phyloP scores from a whole-genome alignment of 2,888 invertebrate genomes.

The Hemaris fuciformis region DNA sequence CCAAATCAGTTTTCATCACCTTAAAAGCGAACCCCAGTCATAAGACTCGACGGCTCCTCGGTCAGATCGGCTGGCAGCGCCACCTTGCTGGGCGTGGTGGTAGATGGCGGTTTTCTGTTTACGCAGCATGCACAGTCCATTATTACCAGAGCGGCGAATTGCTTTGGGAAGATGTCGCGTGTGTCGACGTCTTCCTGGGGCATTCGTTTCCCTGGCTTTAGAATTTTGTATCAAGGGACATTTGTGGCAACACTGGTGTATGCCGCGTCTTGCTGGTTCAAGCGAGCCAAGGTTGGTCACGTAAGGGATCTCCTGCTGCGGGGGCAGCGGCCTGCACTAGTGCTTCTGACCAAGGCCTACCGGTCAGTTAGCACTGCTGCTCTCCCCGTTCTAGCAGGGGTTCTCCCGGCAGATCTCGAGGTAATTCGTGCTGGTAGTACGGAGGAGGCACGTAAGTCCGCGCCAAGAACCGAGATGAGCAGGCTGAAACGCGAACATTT shows the following conservation, averaged over 20 bases:
- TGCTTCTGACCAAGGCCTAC: background rate
- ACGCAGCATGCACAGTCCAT: no score
- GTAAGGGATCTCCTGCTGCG: constrained; percentile 24
- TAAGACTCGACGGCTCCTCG: constrained; percentile 8
- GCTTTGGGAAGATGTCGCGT: no score
- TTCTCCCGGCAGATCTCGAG: no score
- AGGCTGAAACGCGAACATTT: no score
- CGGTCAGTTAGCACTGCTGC: background rate
- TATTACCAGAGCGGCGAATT: no score
- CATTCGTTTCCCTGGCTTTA: background rate
- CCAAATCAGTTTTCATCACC: constrained; percentile 25
- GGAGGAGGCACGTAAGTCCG: no score
- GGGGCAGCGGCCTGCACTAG: constrained; percentile 16
- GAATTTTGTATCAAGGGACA: constrained; percentile 5
- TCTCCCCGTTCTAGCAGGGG: no score
- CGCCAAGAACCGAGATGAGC: no score
- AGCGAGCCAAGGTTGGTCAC: constrained; percentile 11
- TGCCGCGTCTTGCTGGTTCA: constrained; percentile 24
- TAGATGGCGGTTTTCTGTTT: constrained; percentile 25
- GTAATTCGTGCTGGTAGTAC: no score
- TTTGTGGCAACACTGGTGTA: constrained; percentile 12
- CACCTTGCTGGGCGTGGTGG: constrained; percentile 21
- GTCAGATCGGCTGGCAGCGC: background rate
- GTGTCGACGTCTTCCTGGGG: no score
- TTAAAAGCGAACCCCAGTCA: constrained; percentile 17